A percentile compares a stretch with the other conserved stretches of the same genome.
Evolutionary conservation across 1,140 invertebrate species (phyloP).

Genomic region (Tetragnatha versicolor): DNA sequence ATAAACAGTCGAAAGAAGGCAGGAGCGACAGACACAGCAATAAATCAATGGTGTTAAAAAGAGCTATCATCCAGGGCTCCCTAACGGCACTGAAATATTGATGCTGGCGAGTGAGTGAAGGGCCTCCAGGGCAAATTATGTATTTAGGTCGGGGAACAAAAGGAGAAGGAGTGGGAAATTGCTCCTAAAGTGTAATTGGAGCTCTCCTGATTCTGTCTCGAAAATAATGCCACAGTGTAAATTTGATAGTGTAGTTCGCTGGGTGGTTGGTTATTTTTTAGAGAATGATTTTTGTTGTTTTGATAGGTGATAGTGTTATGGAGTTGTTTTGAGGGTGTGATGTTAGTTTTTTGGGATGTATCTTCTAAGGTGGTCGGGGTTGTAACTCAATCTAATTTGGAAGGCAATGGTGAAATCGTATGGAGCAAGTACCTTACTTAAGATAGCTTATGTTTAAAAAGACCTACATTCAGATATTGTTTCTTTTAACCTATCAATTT

Average conservation of each 20-base stretch:
- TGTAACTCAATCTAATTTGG: too few relatives aligned
- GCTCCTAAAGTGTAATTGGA: constrained; percentile 16
- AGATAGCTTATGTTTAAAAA: too few relatives aligned
- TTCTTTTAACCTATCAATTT: too few relatives aligned
- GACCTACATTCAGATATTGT: too few relatives aligned
- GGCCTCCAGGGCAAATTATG: constrained; percentile 27
- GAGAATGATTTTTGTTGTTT: too few relatives aligned
- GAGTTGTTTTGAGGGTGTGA: too few relatives aligned
- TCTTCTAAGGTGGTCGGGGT: too few relatives aligned
- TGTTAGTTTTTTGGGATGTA: too few relatives aligned
- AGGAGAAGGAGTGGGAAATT: neutral
- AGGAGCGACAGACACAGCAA: constrained; percentile 22
- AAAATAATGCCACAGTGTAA: neutral
- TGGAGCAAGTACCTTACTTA: too few relatives aligned
- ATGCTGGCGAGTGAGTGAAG: constrained; percentile 4
- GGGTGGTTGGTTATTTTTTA: too few relatives aligned
- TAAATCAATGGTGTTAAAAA: constrained; percentile 49
- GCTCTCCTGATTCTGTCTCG: neutral
- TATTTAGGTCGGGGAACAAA: constrained; percentile 26
- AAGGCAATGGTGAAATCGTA: too few relatives aligned
- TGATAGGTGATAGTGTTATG: too few relatives aligned
- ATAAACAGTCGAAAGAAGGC: constrained; percentile 24
- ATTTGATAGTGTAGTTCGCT: constrained; percentile 10
- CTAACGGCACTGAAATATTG: constrained; percentile 37
- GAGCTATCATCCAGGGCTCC: constrained; percentile 27